Conservation (phyloP, 2,797 vertebrate genomes). For the Epinephelus coioides region DNA sequence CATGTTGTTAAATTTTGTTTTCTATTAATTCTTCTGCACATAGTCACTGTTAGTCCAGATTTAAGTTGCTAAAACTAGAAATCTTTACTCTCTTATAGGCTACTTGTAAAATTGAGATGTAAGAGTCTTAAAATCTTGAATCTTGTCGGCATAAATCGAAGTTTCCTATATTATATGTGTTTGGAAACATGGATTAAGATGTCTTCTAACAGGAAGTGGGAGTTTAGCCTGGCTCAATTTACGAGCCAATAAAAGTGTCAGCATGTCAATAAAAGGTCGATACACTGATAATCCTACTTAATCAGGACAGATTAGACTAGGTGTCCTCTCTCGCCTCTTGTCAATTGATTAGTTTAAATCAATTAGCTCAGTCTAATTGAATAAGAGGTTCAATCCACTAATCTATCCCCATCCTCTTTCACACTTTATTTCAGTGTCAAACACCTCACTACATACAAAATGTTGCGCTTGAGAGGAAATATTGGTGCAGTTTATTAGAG, state of each 20-base stretch:
- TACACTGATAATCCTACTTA: slow-evolving; percentile 81
- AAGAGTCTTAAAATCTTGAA: no score
- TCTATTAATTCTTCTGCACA: no score
- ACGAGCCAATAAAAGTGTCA: slow-evolving; percentile 67
- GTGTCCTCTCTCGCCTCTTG: slow-evolving; percentile 60
- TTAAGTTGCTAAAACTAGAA: no score
- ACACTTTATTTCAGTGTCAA: slow-evolving; percentile 20
- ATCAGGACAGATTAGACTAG: slow-evolving; percentile 79
- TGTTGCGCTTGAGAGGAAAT: neutral
- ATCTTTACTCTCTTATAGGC: no score
- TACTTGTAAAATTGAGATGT: no score
- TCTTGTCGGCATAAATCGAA: no score
- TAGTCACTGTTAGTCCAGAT: no score
- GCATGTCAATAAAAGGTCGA: slow-evolving; percentile 72
- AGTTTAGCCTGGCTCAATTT: slow-evolving; percentile 32
- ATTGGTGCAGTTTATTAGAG: neutral
- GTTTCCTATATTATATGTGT: neutral
- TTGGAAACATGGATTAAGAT: slow-evolving; percentile 4
- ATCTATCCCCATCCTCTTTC: slow-evolving; percentile 11
- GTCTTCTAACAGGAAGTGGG: neutral
- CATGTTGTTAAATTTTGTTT: neutral
- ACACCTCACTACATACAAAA: neutral
- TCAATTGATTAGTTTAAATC: slow-evolving; percentile 80
- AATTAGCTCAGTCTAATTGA: slow-evolving; percentile 71
- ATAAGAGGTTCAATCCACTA: slow-evolving; percentile 55